phyloP scores from a whole-genome alignment of 2,888 invertebrate species.

The Rhingia campestris region DNA sequence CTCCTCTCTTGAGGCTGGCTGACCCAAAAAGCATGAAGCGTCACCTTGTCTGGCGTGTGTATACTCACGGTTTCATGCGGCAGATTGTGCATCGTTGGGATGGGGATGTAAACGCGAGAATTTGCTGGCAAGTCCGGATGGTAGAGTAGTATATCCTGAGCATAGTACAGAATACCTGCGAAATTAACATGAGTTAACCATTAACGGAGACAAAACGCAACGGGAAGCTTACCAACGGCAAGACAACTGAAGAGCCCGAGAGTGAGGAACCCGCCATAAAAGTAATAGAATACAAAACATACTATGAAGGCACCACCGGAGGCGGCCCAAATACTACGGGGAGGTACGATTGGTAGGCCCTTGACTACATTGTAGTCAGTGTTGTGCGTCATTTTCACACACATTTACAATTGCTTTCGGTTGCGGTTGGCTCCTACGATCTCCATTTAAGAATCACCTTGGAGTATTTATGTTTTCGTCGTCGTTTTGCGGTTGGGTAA shows the following conservation, averaged over 20 bases:
- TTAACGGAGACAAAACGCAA: neutral
- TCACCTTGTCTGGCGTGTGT: slow-evolving; percentile 89
- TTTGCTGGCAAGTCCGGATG: slow-evolving; percentile 95
- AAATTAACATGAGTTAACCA: neutral
- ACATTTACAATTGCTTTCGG: slow-evolving; percentile 22
- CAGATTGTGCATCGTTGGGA: slow-evolving; percentile 92
- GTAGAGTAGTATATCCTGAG: slow-evolving; percentile 93
- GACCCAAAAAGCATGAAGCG: slow-evolving; percentile 92
- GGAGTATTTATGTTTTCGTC: slow-evolving; percentile 9
- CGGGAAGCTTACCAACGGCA: slow-evolving; percentile 86
- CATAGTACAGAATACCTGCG: slow-evolving; percentile 91
- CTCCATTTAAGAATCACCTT: slow-evolving; percentile 29
- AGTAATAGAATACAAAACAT: slow-evolving; percentile 91
- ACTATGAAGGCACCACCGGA: slow-evolving; percentile 89
- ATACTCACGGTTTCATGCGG: slow-evolving; percentile 93
- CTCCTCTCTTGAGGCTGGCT: slow-evolving; percentile 88
- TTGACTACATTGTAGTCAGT: slow-evolving; percentile 79
- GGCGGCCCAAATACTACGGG: slow-evolving; percentile 89
- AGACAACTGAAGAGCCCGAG: slow-evolving; percentile 88
- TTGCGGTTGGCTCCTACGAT: neutral
- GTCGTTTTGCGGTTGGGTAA: slow-evolving; percentile 30
- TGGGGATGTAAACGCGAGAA: slow-evolving; percentile 93
- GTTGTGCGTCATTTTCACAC: slow-evolving; percentile 76
- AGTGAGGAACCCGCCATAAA: slow-evolving; percentile 90
- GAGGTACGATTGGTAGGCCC: slow-evolving; percentile 76